phyloP scores from a whole-genome alignment of 2,797 vertebrate species.

The Benthosema pterotum region DNA sequence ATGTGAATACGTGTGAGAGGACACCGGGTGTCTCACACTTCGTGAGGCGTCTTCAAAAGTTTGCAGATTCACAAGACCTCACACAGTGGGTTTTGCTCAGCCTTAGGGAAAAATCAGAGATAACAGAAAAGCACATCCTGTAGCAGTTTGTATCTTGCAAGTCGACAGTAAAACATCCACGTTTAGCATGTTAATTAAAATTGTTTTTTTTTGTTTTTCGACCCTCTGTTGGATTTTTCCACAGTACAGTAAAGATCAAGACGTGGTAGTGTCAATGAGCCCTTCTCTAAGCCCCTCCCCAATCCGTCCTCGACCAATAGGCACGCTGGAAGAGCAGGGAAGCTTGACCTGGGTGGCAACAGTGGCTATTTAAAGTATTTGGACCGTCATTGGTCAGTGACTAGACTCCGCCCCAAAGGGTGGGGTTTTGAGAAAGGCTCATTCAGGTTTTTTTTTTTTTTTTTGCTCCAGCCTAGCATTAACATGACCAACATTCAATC shows the following conservation, averaged over 20 bases:
- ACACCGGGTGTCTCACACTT: conserved; percentile 25
- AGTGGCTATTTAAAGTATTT: no score
- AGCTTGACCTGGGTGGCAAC: no score
- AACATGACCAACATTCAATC: conserved; percentile 50
- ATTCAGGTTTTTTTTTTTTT: no score
- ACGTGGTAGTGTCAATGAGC: conserved; percentile 36
- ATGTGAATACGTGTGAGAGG: conserved; percentile 18
- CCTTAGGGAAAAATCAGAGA: conserved; percentile 27
- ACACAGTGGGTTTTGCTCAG: conserved; percentile 35
- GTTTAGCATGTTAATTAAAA: conserved; percentile 6
- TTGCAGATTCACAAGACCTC: conserved; percentile 23
- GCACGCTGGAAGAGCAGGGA: no score
- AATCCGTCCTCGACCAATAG: no score
- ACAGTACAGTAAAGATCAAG: conserved; percentile 49
- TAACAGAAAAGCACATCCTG: conserved; percentile 64
- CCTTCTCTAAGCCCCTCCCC: no score
- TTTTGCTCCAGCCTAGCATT: conserved; percentile 35
- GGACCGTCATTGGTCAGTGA: no score
- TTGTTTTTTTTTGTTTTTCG: conserved; percentile 6
- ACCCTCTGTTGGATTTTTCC: conserved; percentile 25
- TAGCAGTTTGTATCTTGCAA: conserved; percentile 48
- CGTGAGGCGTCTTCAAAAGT: conserved; percentile 8
- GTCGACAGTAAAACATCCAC: conserved; percentile 24
- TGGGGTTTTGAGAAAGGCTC: no score
- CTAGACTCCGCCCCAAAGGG: no score